Percentiles rank a stretch among this genome's conserved stretches.
Conservation (phyloP, 2,888 invertebrate genomes). For the Heteropelma amictum region DNA sequence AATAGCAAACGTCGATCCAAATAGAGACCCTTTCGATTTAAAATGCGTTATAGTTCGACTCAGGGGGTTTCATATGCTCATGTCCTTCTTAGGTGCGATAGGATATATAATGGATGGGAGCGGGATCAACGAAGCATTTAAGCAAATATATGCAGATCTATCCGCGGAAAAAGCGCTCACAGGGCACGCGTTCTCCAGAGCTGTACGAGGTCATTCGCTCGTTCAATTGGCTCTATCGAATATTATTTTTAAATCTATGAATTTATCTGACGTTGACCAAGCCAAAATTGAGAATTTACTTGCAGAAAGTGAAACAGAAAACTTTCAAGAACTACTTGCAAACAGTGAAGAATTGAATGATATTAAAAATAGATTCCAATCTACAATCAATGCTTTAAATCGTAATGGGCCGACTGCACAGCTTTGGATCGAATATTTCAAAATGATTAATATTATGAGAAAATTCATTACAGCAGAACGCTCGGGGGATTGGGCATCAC, state of each 20-base stretch:
- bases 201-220: constrained; percentile 66
- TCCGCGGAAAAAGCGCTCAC: constrained; percentile 5
- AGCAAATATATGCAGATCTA: background rate
- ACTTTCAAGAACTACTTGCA: no score
- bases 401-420: constrained; percentile 60
- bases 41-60: background rate
- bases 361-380: no score
- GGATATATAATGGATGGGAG: constrained; percentile 24
- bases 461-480: constrained; percentile 67
- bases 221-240: constrained; percentile 67
- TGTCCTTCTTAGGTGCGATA: constrained; percentile 18
- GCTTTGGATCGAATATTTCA: constrained; percentile 65
- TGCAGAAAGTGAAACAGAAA: constrained; percentile 2
- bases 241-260: constrained; percentile 57
- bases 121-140: background rate
- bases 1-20: no score
- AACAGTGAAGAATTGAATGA: constrained; percentile 5
- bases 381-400: no score
- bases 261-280: constrained; percentile 58
- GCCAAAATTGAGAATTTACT: constrained; percentile 2
- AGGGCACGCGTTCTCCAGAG: background rate
- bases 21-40: no score
- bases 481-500: constrained; percentile 65
- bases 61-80: background rate
- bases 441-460: constrained; percentile 62